Conservation (phyloP, 2,797 vertebrate species). For the Danio tinwini region DNA sequence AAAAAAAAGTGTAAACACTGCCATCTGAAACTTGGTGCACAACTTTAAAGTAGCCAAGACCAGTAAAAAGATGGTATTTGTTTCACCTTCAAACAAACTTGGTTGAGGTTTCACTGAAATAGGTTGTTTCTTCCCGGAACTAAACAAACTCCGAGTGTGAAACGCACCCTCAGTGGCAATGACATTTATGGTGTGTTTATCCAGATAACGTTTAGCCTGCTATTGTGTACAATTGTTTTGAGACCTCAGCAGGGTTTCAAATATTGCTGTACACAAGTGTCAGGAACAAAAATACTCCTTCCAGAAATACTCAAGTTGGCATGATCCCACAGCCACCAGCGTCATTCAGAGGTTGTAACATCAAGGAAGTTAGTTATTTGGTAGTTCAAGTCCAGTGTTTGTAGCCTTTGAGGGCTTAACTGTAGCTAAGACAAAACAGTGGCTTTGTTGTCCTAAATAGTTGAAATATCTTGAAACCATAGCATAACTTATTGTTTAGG, state of each 20-base stretch:
- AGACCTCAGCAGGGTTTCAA: constrained; percentile 2
- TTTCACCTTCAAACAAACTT: too few relatives aligned
- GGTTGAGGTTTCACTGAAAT: too few relatives aligned
- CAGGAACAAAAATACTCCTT: background rate
- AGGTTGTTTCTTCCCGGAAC: too few relatives aligned
- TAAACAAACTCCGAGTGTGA: too few relatives aligned
- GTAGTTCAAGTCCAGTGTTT: constrained; percentile 2
- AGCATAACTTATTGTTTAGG: constrained; percentile 26
- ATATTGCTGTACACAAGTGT: constrained; percentile 3
- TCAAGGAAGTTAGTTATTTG: background rate
- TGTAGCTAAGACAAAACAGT: background rate
- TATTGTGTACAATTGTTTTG: background rate
- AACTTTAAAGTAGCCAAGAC: too few relatives aligned
- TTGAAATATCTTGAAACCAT: constrained; percentile 6
- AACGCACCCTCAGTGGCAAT: background rate
- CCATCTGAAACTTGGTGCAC: too few relatives aligned
- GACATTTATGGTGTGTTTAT: background rate
- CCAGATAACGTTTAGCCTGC: background rate
- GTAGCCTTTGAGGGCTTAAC: constrained; percentile 12
- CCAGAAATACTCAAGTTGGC: background rate
- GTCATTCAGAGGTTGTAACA: constrained; percentile 8
- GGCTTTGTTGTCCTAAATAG: constrained; percentile 4
- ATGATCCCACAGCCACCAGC: background rate
- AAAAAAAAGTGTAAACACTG: too few relatives aligned
- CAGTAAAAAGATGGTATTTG: too few relatives aligned